phyloP scores from a whole-genome alignment of 2,888 invertebrate genomes.

The Pristionchus fissidentatus region DNA sequence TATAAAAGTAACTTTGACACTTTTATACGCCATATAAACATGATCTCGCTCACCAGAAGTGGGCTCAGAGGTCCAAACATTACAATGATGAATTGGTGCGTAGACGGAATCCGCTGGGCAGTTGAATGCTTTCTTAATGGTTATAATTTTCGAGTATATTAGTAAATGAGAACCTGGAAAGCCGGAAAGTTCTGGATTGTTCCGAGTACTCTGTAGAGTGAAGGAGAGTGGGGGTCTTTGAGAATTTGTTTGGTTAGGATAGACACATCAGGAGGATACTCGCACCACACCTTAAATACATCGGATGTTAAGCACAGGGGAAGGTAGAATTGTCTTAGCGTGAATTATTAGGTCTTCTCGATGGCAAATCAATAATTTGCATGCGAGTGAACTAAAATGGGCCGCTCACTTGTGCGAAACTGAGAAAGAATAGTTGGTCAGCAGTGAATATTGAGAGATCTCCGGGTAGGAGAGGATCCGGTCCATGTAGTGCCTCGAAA shows the following conservation, averaged over 20 bases:
- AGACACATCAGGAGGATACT: constrained; percentile 55
- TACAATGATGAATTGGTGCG: constrained; percentile 66
- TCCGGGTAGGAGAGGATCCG: constrained; percentile 67
- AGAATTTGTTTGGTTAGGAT: constrained; percentile 60
- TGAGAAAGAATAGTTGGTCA: constrained; percentile 73
- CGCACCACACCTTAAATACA: constrained; percentile 67
- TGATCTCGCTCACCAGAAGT: constrained; percentile 37
- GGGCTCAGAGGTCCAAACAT: constrained; percentile 66
- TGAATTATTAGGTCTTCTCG: no score
- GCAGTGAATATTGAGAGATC: constrained; percentile 64
- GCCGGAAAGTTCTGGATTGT: constrained; percentile 72
- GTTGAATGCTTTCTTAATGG: constrained; percentile 65
- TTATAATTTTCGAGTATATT: background rate
- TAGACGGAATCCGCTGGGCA: constrained; percentile 65
- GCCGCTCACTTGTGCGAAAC: constrained; percentile 61
- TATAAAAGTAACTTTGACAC: no score
- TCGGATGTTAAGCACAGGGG: no score
- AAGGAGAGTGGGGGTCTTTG: constrained; percentile 69
- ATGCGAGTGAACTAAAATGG: background rate
- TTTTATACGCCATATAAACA: no score
- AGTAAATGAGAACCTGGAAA: constrained; percentile 55
- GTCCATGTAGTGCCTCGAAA: constrained; percentile 62
- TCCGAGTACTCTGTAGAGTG: constrained; percentile 68
- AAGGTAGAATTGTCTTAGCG: no score
- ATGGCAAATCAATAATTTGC: background rate